A percentile compares a stretch with the other conserved stretches of the same genome.
Evolutionary conservation across 2,113 vertebrate genomes (phyloP).

Genomic region (Podiceps cristatus): DNA sequence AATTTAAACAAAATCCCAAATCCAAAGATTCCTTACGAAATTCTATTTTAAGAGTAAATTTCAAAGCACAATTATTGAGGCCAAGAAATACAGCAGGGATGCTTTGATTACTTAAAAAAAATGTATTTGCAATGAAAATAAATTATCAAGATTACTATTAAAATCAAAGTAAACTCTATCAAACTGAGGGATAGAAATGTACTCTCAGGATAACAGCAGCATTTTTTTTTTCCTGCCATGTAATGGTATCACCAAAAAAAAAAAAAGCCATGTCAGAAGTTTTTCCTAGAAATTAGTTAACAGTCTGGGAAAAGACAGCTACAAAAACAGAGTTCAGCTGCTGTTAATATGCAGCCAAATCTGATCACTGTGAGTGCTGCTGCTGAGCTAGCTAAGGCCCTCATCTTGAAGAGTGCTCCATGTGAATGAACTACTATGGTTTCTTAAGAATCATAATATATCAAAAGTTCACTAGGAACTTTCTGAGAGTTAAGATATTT

Average conservation of each 20-base stretch:
- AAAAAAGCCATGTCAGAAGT: neutral
- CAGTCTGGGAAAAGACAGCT: neutral
- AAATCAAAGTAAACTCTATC: neutral
- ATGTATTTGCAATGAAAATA: neutral
- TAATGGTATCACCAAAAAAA: neutral
- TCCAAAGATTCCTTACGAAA: neutral
- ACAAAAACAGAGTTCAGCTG: neutral
- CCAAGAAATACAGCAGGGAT: neutral
- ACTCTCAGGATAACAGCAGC: rapidly evolving
- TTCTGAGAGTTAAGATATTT: neutral
- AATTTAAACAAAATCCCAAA: neutral
- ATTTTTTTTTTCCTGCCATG: neutral
- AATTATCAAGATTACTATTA: neutral
- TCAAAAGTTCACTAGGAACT: neutral
- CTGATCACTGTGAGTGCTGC: neutral
- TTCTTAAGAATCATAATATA: neutral
- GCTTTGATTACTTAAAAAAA: neutral
- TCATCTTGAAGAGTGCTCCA: neutral
- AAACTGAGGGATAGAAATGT: neutral
- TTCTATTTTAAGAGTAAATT: neutral
- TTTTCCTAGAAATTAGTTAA: neutral
- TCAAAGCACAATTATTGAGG: neutral
- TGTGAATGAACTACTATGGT: neutral
- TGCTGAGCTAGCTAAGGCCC: neutral
- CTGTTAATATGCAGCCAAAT: neutral